Conservation (phyloP, 2,113 vertebrate genomes). For the Cyanistes caeruleus region DNA sequence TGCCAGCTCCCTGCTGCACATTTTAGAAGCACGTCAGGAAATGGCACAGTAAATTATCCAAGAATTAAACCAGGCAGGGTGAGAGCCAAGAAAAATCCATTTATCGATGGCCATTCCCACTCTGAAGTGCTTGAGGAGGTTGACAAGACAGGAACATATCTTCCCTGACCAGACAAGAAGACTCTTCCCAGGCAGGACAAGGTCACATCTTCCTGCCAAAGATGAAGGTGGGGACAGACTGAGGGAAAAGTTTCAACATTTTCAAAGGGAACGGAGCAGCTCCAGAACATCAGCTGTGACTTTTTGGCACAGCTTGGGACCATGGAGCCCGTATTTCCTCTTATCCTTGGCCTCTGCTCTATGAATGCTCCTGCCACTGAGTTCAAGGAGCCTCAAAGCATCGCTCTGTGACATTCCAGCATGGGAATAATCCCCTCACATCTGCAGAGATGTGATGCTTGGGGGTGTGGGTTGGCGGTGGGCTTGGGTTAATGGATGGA, state of each 20-base stretch:
- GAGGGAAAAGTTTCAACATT: neutral
- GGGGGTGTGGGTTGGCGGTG: neutral
- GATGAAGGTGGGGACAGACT: neutral
- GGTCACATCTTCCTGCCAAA: neutral
- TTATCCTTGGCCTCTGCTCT: neutral
- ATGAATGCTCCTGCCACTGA: neutral
- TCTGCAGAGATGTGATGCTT: neutral
- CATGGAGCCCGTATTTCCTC: neutral
- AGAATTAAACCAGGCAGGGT: constrained; percentile 27
- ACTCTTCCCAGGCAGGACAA: neutral
- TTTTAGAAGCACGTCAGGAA: constrained; percentile 14
- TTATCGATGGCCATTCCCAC: neutral
- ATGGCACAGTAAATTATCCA: constrained; percentile 19
- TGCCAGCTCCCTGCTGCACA: neutral
- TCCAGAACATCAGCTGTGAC: neutral
- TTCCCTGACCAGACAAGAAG: neutral
- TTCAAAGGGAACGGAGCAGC: neutral
- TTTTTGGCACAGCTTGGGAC: no score
- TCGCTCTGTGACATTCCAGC: neutral
- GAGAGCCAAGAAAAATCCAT: constrained; percentile 43
- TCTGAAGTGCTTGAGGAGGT: neutral
- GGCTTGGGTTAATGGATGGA: neutral
- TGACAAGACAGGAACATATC: constrained; percentile 11
- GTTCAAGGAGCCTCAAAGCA: neutral
- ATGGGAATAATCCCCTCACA: accelerated